Evolutionary conservation across 2,888 invertebrate species (phyloP), one percentile per base, ranked within the genome.

Genomic region (Tipula vernalis): DNA sequence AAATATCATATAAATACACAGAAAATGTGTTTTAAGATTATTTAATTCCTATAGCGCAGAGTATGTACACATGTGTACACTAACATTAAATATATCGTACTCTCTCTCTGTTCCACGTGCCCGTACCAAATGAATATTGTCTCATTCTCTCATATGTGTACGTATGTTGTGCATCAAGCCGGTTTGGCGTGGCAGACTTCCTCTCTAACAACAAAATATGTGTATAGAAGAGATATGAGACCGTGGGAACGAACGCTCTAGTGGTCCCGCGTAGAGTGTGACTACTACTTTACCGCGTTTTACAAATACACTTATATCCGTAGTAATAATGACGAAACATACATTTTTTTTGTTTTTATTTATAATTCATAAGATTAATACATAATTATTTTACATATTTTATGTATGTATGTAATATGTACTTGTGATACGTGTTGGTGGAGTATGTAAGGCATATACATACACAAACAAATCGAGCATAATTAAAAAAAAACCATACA

Each of bases 201-300:
- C 88, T 88, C 87, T 88, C 87, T 42, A 39, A 84, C 71, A 39
- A 86, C 36, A 83, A 83, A 86, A 71, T 44, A 15, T 18, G 84
- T 84, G 44, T 84, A 87, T 51, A n/a, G 85, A 39, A 39, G 84
- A 91, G 91, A 91, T 91, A 91, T 90, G 90, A 91, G 90, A 91
- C 91, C 91, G 91, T 91, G 91, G 91, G 91, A 91, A 91, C 90
- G 90, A 91, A 90, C 87, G 87, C 87, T 87, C 87, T 88, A 87
- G 87, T 87, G 87, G 88, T 87, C 87, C 87, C 87, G 87, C 87
- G 87, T 87, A 86, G 88, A 87, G 87, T 86, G 85, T 71, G 71
- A 71, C 71, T 71, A 71, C 71, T 71, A 71, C 71, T 71, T 71
- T 71, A 71, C 71, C 71, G 71, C 71, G 28, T 71, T 71, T 71